Evolutionary conservation across 2,113 vertebrate species (phyloP).

Genomic region (Rhipidura dahli): DNA sequence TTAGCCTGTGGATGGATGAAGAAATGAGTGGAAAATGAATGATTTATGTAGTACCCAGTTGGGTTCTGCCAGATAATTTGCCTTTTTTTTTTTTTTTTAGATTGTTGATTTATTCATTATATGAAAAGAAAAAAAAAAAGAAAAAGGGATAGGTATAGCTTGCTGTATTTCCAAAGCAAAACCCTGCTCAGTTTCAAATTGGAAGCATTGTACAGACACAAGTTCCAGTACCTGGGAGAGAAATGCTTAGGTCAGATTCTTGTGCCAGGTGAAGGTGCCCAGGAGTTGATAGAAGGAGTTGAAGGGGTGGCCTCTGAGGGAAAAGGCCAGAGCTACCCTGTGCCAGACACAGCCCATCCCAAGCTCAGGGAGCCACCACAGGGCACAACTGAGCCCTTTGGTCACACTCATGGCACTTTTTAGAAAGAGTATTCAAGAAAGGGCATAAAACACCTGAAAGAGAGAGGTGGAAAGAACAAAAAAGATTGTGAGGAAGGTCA

Average conservation of each 20-base stretch:
- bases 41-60: not conserved
- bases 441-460: not conserved
- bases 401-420: not conserved
- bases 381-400: not conserved
- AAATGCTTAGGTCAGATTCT: not conserved
- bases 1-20: not conserved
- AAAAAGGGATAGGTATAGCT: not conserved
- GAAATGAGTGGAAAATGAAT: not conserved
- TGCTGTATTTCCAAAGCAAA: not conserved
- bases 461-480: not conserved
- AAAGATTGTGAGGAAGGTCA: accelerated
- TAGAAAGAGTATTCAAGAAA: not conserved
- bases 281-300: not conserved
- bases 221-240: not conserved
- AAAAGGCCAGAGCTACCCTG: accelerated
- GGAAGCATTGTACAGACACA: not conserved
- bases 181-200: not conserved
- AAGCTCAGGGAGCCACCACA: accelerated
- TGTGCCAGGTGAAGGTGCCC: not conserved
- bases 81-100: not conserved
- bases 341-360: not conserved
- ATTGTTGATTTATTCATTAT: not conserved
- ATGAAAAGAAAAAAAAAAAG: accelerated
- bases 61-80: not conserved
- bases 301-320: not conserved